A percentile compares a stretch with the other conserved stretches of the same genome.
Conservation (phyloP, 2,113 vertebrate genomes). For the Mormyrus lacerda region DNA sequence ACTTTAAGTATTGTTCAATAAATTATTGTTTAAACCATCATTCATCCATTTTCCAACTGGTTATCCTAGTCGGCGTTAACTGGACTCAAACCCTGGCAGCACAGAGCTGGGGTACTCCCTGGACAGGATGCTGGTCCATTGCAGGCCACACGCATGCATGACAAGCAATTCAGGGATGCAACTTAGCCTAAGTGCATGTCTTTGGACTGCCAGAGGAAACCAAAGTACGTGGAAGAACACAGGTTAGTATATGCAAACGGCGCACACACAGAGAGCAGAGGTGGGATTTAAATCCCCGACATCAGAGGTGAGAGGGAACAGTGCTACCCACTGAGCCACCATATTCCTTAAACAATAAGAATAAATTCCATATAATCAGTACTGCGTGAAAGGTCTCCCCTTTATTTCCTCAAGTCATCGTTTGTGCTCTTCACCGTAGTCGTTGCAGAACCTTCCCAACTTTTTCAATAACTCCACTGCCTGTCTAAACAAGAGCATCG, state of each 20-base stretch:
- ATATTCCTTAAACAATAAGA: neutral
- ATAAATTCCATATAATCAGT: neutral
- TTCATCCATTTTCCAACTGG: neutral
- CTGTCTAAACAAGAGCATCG: constrained; percentile 15
- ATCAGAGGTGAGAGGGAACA: neutral
- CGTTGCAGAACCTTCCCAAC: constrained; percentile 3
- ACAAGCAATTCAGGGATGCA: neutral
- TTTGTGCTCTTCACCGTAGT: neutral
- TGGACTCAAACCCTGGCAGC: neutral
- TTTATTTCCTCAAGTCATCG: neutral
- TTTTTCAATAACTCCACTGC: constrained; percentile 5
- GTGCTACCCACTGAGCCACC: neutral
- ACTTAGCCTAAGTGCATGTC: neutral
- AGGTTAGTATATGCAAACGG: neutral
- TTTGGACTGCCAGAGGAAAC: neutral
- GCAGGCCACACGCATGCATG: neutral
- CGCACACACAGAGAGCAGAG: neutral
- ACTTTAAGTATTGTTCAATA: neutral
- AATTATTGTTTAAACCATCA: neutral
- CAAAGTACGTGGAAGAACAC: neutral
- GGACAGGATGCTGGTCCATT: neutral
- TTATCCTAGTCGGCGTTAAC: neutral
- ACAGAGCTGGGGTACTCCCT: neutral
- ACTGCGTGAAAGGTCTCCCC: neutral
- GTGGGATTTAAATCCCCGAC: neutral